Percentiles rank a stretch among this genome's conserved stretches.
Evolutionary conservation across 2,113 vertebrate genomes (phyloP).

Genomic region (Hippocampus zosterae): DNA sequence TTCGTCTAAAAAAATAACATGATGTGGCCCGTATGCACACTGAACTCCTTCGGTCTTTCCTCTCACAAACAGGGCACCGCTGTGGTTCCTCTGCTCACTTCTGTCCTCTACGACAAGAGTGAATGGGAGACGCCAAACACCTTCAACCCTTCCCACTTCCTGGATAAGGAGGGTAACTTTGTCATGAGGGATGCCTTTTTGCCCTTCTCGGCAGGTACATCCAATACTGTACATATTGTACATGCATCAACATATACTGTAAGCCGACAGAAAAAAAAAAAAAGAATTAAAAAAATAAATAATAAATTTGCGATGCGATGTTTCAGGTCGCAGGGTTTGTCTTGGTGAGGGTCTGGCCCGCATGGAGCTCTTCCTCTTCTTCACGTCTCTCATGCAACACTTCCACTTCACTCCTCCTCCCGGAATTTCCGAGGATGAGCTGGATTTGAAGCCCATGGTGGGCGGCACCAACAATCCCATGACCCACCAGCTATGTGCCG

Average conservation of each 20-base stretch:
- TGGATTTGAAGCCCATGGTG: constrained; percentile 62
- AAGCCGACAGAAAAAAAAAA: no score
- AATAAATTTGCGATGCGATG: no score
- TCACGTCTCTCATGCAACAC: constrained; percentile 70
- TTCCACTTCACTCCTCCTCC: constrained; percentile 70
- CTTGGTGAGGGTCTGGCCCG: constrained; percentile 72
- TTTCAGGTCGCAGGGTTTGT: constrained; percentile 72
- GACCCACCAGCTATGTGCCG: constrained; percentile 53
- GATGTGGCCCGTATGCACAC: no score
- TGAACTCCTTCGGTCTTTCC: not conserved
- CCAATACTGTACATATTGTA: no score
- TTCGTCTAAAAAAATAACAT: no score
- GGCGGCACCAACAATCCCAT: constrained; percentile 46
- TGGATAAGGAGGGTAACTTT: constrained; percentile 61
- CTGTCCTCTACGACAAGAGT: constrained; percentile 64
- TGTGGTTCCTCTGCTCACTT: constrained; percentile 61
- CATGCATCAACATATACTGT: no score
- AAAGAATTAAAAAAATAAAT: no score
- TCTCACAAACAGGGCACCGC: constrained; percentile 51
- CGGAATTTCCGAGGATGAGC: constrained; percentile 62
- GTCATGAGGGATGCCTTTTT: constrained; percentile 64
- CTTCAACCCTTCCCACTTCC: constrained; percentile 70
- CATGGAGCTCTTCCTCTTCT: constrained; percentile 78
- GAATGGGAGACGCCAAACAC: constrained; percentile 62
- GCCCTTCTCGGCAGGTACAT: constrained; percentile 74